Evolutionary conservation across 37 sponge, comb jelly and placozoan species (phyloP), one percentile per base, ranked within the genome.

Genomic region (Corticium candelabrum): DNA sequence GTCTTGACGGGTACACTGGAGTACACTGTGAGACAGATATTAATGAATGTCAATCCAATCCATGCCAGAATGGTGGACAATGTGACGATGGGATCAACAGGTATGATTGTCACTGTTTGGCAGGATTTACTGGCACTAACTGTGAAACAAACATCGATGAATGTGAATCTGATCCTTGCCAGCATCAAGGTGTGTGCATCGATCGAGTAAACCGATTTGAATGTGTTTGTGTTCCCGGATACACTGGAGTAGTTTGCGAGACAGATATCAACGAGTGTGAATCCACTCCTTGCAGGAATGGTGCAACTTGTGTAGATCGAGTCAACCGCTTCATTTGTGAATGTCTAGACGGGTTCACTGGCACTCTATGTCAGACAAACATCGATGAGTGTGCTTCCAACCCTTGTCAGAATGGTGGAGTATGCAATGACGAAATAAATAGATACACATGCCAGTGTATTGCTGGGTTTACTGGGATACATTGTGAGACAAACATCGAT

Each of bases 371-470:
- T 75, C 75, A 83, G 1, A 73, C 31, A 0, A 3, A 33, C 4
- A 36, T 50, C 21, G 62, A 69, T 38, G 75, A 36, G 2, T 83
- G 83, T 41, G n/a, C 1, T 21, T n/a, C 75, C 1, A 2, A 57
- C 0, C 86, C 80, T 2, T 89, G 90, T 75, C 5, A 57, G 35
- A 89, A 83, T 77, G 84, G 82, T 1, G 81, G 34, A 0, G 81
- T 83, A 2, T 83, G 83, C 41, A 1, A 38, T 0, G 68, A 68
- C 3, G 34, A 38, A 1, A 75, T 68, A 33, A 39, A 21, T 11
- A 69, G 50, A 4, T 67, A 31, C 37, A 33, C 37, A 0, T 85
- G 89, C 41, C n/a, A 57, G 36, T 85, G 85, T 67, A 50, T 68
- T 2, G 37, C 11, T 2, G 79, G 78, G 0, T 89, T 37, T 68